Base-by-base conservation (phyloP, 1,140 invertebrate species). In the Ptiloglossa arizonensis region DNA sequence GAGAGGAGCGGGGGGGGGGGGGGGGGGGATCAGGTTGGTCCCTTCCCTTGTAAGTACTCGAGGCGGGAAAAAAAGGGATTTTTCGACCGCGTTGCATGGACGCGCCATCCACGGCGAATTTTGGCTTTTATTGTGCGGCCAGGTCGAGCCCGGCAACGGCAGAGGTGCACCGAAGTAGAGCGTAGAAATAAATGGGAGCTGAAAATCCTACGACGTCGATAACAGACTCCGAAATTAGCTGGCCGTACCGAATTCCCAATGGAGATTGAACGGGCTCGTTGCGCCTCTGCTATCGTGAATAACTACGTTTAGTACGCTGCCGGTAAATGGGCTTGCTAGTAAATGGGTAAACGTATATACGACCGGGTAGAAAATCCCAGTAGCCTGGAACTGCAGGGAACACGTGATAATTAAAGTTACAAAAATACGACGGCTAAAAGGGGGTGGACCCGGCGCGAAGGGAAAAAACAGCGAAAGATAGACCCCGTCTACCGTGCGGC, bases 131-230 rank as follows among this genome's bases (percentile, higher is more conserved):
- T 22, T 27, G 48, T 2, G 6, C 27, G 32, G 6, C 70, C 59
- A 24, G 22, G 11, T 52, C 50, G 44, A n/a, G 32, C 19, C 38
- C 17, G 27, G 66, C 46, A 52, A 22, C 19, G 19, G 27, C 11
- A 11, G n/a, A 13, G 67, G 19, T 22, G 60, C 59, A 48, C 13
- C 67, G 48, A 64, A 60, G 69, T 59, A 19, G 69, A 80, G 72
- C 73, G 70, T 71, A 59, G 83, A 79, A 85, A 81, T 84, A 85
- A 84, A 81, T 85, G 82, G 66, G 56, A 81, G 82, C 70, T 74
- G 81, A 85, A 85, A 85, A 85, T 85, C 83, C 83, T 83, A 85
- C 83, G 83, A 83, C 83, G 82, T 83, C 82, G 83, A 84, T 85
- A 81, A 85, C 83, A 85, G 82, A 85, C 82, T 84, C 82, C 73